A percentile compares a stretch with the other conserved stretches of the same genome.
phyloP scores from a whole-genome alignment of 2,113 vertebrate genomes.

The Rhabdornis inornatus region DNA sequence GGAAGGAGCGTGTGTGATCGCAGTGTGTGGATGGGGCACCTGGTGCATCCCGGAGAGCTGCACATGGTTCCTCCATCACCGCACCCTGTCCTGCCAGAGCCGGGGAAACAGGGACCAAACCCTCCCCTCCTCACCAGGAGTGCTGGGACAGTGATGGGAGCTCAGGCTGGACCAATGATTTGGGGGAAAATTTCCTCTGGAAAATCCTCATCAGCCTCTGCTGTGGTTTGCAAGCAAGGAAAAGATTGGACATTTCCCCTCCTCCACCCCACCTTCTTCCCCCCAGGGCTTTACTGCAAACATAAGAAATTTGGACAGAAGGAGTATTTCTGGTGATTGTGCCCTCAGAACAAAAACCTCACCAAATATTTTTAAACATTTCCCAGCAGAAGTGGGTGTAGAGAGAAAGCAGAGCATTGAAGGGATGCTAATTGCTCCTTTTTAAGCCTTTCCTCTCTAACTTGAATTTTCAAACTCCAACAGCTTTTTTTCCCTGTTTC shows the following conservation, averaged over 20 bases:
- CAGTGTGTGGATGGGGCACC: rapidly evolving
- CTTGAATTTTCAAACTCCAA: neutral
- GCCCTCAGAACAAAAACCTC: neutral
- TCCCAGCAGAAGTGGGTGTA: slow-evolving; percentile 23
- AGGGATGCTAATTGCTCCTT: slow-evolving; percentile 29
- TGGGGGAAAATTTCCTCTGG: neutral
- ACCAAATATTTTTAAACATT: slow-evolving; percentile 34
- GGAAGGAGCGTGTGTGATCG: neutral
- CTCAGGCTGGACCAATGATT: neutral
- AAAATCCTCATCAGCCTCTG: neutral
- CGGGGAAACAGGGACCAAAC: rapidly evolving
- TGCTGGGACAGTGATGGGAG: neutral
- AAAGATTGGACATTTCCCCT: neutral
- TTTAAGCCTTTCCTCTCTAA: neutral
- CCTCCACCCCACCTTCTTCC: neutral
- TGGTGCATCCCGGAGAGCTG: rapidly evolving
- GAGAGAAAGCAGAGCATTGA: neutral
- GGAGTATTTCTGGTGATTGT: neutral
- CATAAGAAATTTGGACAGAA: neutral
- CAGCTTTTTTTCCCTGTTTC: neutral
- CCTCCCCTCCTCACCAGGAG: neutral
- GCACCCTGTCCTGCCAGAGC: neutral
- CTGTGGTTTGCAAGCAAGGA: neutral
- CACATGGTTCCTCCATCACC: neutral
- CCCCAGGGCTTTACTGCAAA: neutral